These are phyloP conservation scores for Cephus rjabovi DNA, from an alignment of 2,888 invertebrate species.

Conservation along the genomic window DNA sequence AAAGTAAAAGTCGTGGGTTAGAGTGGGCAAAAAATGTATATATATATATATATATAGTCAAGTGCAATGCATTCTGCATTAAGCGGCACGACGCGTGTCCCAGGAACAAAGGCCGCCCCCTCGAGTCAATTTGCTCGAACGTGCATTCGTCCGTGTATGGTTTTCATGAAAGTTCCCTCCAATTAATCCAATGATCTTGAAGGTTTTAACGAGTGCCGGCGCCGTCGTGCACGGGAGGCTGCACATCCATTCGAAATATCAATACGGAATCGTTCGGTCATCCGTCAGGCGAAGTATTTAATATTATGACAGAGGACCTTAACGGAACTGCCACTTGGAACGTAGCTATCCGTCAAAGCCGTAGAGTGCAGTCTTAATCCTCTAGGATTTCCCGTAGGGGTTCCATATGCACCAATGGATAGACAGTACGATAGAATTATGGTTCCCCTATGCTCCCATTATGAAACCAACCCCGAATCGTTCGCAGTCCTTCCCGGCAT, in stretches of 20 bases:
- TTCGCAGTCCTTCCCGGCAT: conserved; percentile 22
- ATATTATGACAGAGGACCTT: conserved; percentile 35
- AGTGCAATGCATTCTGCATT: neutral
- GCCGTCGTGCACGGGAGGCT: no score
- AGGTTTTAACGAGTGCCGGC: conserved; percentile 15
- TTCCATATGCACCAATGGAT: conserved; percentile 41
- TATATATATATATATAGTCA: neutral
- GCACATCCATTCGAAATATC: no score
- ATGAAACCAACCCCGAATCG: conserved; percentile 43
- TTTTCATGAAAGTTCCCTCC: conserved; percentile 18
- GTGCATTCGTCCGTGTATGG: no score
- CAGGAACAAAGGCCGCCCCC: no score
- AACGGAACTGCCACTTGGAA: conserved; percentile 34
- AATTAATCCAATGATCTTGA: conserved; percentile 24
- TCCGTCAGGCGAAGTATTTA: conserved; percentile 28
- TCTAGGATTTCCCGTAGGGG: conserved; percentile 50
- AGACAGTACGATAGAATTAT: conserved; percentile 56
- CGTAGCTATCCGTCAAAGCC: conserved; percentile 39
- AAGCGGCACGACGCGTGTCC: no score
- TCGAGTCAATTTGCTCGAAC: no score
- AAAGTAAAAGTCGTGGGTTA: no score
- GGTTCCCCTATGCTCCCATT: conserved; percentile 56
- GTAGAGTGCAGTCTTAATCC: conserved; percentile 43
- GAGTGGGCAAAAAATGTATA: no score
- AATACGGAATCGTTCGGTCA: conserved; percentile 22